A percentile compares a stretch with the other conserved stretches of the same genome.
Evolutionary conservation across 2,888 invertebrate genomes (phyloP).

Genomic region (Spilarctia lutea): DNA sequence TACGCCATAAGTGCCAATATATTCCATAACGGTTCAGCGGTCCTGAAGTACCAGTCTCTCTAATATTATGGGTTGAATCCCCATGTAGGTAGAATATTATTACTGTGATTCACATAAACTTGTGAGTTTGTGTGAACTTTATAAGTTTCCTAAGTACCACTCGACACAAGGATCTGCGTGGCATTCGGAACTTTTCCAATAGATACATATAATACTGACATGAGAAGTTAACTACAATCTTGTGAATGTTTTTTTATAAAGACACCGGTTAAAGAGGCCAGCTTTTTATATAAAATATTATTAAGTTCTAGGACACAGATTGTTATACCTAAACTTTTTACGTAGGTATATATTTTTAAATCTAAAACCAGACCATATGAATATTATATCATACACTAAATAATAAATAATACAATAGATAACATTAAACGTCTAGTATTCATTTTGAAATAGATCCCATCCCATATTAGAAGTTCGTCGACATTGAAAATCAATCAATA

Average conservation of each 20-base stretch:
- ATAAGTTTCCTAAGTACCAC: not conserved
- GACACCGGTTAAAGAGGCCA: not conserved
- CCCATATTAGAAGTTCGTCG: not conserved
- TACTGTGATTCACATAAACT: not conserved
- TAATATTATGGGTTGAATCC: not conserved
- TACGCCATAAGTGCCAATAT: not conserved
- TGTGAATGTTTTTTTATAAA: not conserved
- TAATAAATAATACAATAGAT: not conserved
- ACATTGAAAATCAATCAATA: slow-evolving; percentile 1
- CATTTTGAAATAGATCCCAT: not conserved
- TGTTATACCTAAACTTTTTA: not conserved
- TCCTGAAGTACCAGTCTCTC: not conserved
- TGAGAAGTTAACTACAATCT: not conserved
- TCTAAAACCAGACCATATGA: not conserved
- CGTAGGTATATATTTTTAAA: not conserved
- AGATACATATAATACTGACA: not conserved
- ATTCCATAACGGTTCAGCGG: not conserved
- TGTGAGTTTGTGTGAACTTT: not conserved
- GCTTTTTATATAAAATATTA: not conserved
- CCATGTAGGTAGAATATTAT: not conserved
- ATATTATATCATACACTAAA: too few relatives aligned
- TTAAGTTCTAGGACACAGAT: not conserved
- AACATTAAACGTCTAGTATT: not conserved
- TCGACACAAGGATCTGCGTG: not conserved
- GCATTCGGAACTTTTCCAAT: not conserved